Conservation (phyloP, 1,140 invertebrate species). For the Bombus fervidus region DNA sequence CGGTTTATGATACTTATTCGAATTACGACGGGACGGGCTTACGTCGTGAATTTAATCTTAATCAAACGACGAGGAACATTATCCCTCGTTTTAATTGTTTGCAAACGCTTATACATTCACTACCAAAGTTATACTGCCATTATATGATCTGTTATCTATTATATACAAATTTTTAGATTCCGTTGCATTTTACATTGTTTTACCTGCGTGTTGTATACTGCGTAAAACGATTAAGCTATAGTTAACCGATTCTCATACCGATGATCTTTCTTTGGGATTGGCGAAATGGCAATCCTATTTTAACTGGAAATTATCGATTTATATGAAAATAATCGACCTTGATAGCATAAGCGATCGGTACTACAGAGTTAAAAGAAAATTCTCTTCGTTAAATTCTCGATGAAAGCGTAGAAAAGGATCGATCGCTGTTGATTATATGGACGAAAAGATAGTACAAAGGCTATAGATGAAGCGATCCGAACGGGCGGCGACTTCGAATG, state of each 20-base stretch:
- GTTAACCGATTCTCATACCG: neutral
- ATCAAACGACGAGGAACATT: neutral
- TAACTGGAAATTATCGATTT: neutral
- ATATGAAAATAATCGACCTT: too few species aligned
- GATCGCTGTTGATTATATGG: neutral
- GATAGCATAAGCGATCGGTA: too few species aligned
- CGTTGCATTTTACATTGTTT: slow-evolving; percentile 28
- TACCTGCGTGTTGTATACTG: neutral
- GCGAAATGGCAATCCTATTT: neutral
- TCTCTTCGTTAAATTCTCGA: neutral
- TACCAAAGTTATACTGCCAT: slow-evolving; percentile 48
- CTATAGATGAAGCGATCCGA: slow-evolving; percentile 26
- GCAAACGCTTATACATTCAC: slow-evolving; percentile 39
- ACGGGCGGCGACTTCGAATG: slow-evolving; percentile 39
- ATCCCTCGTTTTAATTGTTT: slow-evolving; percentile 6
- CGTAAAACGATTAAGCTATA: neutral
- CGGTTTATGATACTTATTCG: too few species aligned
- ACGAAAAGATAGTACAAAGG: slow-evolving; percentile 38
- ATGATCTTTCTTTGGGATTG: slow-evolving; percentile 10
- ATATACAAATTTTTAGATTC: neutral
- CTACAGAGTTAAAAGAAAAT: neutral
- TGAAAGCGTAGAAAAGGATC: neutral
- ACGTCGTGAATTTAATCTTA: neutral
- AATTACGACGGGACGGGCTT: neutral
- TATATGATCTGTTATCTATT: slow-evolving; percentile 30